Percentiles rank a stretch among this genome's conserved stretches.
phyloP scores from a whole-genome alignment of 37 sponge, comb jelly and placozoan genomes.

The Beroe forskalii region DNA sequence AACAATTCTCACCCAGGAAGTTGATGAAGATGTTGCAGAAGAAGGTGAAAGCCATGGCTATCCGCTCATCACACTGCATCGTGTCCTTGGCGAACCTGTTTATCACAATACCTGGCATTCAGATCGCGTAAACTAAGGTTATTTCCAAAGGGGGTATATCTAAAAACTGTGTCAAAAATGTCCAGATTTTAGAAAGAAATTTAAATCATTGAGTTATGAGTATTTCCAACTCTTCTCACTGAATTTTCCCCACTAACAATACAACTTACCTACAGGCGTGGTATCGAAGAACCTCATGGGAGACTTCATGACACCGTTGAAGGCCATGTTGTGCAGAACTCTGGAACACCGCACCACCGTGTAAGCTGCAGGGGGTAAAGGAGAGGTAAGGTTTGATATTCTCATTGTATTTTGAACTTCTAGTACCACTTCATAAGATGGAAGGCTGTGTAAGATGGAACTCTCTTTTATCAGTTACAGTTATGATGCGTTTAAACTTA shows the following conservation, averaged over 20 bases:
- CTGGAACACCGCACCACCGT: neutral
- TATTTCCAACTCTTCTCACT: no score
- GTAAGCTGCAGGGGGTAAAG: neutral
- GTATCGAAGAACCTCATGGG: conserved; percentile 35
- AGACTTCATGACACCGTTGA: conserved; percentile 13
- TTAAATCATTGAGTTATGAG: no score
- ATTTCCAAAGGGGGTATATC: neutral
- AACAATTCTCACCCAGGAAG: conserved; percentile 48
- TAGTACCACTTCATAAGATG: no score
- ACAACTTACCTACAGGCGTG: conserved; percentile 24
- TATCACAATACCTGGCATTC: conserved; percentile 25
- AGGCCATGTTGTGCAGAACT: conserved; percentile 35
- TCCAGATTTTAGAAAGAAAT: no score
- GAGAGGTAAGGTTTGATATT: no score
- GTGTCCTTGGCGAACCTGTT: conserved; percentile 41
- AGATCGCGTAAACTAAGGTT: neutral
- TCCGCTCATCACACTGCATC: neutral
- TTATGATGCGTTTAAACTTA: no score
- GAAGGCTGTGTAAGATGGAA: no score
- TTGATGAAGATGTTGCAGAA: conserved; percentile 9
- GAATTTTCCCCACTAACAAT: no score
- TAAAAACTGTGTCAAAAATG: neutral
- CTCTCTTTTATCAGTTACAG: no score
- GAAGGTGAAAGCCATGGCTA: neutral
- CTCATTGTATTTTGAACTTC: no score